Percentiles rank a stretch among this genome's conserved stretches.
Evolutionary conservation across 2,113 vertebrate species (phyloP).

Genomic region (Apteryx mantelli): DNA sequence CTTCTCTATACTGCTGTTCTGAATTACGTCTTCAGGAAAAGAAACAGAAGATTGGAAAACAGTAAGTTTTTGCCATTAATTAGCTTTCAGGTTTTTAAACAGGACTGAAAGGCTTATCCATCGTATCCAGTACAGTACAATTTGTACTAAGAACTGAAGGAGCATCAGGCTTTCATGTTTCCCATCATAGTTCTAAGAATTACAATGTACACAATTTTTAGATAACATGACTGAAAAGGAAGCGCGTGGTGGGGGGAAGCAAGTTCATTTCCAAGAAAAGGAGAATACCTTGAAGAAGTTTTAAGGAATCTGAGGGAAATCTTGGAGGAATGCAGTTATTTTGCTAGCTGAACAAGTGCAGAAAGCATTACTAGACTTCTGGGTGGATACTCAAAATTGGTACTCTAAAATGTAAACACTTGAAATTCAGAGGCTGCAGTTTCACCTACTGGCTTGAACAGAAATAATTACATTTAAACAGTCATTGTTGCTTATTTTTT

Average conservation of each 20-base stretch:
- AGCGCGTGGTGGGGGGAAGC: background rate
- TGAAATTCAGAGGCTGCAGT: background rate
- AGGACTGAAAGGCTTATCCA: background rate
- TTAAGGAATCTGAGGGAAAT: background rate
- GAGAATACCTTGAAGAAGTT: background rate
- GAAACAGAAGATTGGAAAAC: constrained; percentile 3
- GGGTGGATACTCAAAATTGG: background rate
- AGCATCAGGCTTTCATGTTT: background rate
- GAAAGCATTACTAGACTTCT: background rate
- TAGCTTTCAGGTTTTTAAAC: constrained; percentile 17
- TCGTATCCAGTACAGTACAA: background rate
- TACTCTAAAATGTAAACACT: background rate
- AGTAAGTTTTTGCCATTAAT: constrained; percentile 4
- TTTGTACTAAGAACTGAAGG: constrained; percentile 17
- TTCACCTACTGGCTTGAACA: background rate
- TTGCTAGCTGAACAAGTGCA: background rate
- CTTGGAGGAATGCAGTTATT: background rate
- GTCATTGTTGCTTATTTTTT: background rate
- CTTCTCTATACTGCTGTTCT: background rate
- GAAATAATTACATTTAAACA: background rate
- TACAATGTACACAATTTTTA: background rate
- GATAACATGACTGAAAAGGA: background rate
- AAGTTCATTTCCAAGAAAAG: background rate
- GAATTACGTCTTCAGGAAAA: background rate
- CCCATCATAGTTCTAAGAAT: background rate